Base-by-base conservation (phyloP, 2,888 invertebrate genomes). In the Linnaemya tessellans region DNA sequence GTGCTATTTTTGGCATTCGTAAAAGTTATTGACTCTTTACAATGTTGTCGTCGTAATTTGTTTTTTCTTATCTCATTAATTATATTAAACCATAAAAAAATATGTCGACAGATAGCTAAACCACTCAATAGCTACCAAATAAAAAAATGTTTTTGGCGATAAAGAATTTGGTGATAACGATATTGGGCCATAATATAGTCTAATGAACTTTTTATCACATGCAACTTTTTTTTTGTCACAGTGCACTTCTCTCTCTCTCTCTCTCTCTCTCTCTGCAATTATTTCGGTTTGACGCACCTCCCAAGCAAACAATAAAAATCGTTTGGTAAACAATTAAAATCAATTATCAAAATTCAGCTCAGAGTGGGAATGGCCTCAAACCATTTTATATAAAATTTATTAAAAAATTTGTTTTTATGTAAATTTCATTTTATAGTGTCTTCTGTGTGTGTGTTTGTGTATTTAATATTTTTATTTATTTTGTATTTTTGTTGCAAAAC, bases 381-480 rank as follows among this genome's bases (percentile, higher is more conserved):
- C n/a, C n/a, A n/a, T n/a, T 78, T 9, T 9, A 38, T 78, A 18
- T 62, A 62, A 43, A 30, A 41, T 65, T 49, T 20, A 43, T 8
- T 54, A 30, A 18, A 30, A 30, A 30, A 2, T 30, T 30, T 3
- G 22, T 18, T 25, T 25, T 58, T 35, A 49, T 54, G 70, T 64
- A 35, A 20, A 15, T 22, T 18, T 60, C 35, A 64, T n/a, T 38
- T 25, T 54, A 5, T 60, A 25, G 18, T 58, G 35, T 18, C 38
- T 38, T 9, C 18, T 62, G 10, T 51, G 30, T 25, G 25, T 43
- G 18, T 43, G 13, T 67, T 49, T 41, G 11, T 41, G 10, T 41
- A 10, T 41, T 41, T 41, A 3, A 5, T 30, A 30, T 41, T 41
- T 41, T 41, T 41, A 10, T 41, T 41, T 41, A n/a, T 41, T 41